These are phyloP conservation scores for Babylonia areolata DNA, from an alignment of 1,140 invertebrate species.

Conservation along the genomic window DNA sequence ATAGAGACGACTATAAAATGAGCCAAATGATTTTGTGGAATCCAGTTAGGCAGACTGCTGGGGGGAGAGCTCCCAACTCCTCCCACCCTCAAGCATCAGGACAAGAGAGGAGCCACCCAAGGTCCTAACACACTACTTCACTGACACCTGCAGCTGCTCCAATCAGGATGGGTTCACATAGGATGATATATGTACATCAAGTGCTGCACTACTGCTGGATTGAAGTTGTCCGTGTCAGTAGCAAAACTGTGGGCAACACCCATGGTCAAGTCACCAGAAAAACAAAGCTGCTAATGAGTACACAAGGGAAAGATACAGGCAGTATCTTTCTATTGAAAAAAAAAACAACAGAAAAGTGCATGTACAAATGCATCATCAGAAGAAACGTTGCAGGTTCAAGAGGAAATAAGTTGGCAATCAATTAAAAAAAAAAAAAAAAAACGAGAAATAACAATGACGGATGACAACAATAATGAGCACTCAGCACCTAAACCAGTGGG, in stretches of 20 bases:
- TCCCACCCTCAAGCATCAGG: too few relatives aligned
- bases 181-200: too few relatives aligned
- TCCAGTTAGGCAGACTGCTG: too few relatives aligned
- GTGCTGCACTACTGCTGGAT: not conserved
- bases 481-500: constrained; percentile 13
- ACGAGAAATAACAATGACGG: not conserved
- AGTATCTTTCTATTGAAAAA: constrained; percentile 8
- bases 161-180: too few relatives aligned
- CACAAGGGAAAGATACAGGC: not conserved
- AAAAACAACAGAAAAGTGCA: constrained; percentile 14
- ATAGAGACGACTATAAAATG: too few relatives aligned
- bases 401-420: not conserved
- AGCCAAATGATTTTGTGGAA: too few relatives aligned
- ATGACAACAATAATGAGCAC: not conserved
- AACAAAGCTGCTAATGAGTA: constrained; percentile 24
- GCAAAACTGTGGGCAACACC: constrained; percentile 19
- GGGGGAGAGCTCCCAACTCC: too few relatives aligned
- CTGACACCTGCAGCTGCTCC: too few relatives aligned
- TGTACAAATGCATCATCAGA: constrained; percentile 3
- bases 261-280: constrained; percentile 4
- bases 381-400: not conserved
- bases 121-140: too few relatives aligned
- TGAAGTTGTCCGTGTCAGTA: constrained; percentile 27
- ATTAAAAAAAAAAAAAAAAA: not conserved
- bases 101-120: too few relatives aligned